Conservation (phyloP, 2,113 vertebrate species). For the Pampusana beccarii region DNA sequence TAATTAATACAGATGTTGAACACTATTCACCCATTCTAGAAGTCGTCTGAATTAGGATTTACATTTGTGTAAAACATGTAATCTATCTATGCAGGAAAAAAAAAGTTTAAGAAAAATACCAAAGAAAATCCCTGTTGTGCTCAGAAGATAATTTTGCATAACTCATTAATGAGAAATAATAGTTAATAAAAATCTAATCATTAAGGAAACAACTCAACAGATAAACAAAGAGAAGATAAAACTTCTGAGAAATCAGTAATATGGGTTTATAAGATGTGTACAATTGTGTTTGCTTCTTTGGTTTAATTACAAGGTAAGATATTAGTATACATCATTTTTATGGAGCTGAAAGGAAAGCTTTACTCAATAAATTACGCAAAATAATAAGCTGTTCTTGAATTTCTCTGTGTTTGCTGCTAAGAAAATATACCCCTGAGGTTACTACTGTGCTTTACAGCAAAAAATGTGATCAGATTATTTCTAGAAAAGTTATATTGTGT, state of each 20-base stretch:
- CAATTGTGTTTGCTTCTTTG: slow-evolving; percentile 9
- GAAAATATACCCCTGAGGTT: neutral
- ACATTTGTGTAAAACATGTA: neutral
- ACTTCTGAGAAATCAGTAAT: neutral
- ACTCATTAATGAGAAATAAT: neutral
- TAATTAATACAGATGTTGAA: neutral
- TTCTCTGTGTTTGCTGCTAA: neutral
- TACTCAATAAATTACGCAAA: neutral
- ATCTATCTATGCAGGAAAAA: neutral
- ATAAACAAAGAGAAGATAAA: neutral
- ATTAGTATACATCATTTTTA: neutral
- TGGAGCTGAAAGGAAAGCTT: neutral
- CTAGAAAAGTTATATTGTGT: slow-evolving; percentile 2
- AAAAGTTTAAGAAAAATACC: neutral
- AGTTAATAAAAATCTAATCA: slow-evolving; percentile 18
- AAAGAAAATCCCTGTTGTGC: neutral
- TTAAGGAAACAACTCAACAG: slow-evolving; percentile 16
- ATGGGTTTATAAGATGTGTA: neutral
- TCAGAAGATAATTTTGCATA: neutral
- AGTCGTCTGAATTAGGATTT: neutral
- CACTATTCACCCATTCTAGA: neutral
- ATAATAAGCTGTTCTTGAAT: neutral
- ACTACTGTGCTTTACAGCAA: neutral
- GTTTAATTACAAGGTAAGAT: slow-evolving; percentile 34
- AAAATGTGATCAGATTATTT: slow-evolving; percentile 30